Base-by-base conservation (phyloP, 2,113 vertebrate genomes). In the Pomatostomus ruficeps region DNA sequence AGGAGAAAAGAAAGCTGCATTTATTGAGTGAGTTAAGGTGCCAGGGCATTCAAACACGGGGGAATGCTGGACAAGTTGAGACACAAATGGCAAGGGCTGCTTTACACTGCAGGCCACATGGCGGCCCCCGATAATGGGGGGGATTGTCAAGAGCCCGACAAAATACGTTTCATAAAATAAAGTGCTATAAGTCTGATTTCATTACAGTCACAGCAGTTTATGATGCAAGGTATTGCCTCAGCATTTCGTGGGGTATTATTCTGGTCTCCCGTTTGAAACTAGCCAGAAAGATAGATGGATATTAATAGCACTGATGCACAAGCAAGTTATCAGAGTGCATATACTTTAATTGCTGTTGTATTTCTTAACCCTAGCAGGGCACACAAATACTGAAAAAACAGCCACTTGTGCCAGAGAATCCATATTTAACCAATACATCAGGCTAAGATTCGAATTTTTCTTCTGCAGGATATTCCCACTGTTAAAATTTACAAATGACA, bases 341-440 rank as follows among this genome's bases (percentile, higher is more conserved):
- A 90, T 90, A 14, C 90, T 85, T 83, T 93, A 95, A 94, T 79
- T 43, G 54, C 46, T 58, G 36, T 38, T 88, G 62, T 85, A 93
- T 91, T 90, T 93, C 88, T 88, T 58, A 93, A 84, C 49, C 33
- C 46, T 62, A 88, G 42, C 48, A 94, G 42, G 63, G 55, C 46
- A 85, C 28, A 58, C 62, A 88, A 96, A 91, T 66, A 96, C 6
- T 71, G 35, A 85, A 79, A 79, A 83, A 95, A 62, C 46, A 81
- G 59, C 36, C 3, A 11, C 81, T 82, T 92, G 70, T 58, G 85
- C 51, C 58, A 80, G 51, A 91, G 66, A 82, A 85, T 66, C 57
- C 75, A 36, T 57, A 51, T 93, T 78, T 94, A 89, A 77, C 46
- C 58, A 82, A 78, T 79, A 75, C 4, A 71, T 59, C 49, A 75